Evolutionary conservation across 2,113 vertebrate species (phyloP).

Genomic region (Cavia aperea): DNA sequence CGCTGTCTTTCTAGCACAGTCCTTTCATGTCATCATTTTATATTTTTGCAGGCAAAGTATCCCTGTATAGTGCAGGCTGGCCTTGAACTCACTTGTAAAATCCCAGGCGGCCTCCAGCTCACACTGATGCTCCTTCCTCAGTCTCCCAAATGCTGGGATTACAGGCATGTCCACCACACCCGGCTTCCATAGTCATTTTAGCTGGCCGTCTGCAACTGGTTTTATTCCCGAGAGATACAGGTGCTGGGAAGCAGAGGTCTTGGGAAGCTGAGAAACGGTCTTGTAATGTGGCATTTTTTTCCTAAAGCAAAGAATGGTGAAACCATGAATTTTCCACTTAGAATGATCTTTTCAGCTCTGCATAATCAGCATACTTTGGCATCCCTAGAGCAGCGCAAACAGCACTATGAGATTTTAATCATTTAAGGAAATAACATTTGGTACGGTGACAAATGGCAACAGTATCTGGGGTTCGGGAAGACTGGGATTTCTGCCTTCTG

Average conservation of each 20-base stretch:
- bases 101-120: too few species aligned
- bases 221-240: not conserved
- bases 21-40: too few species aligned
- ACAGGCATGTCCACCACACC: too few species aligned
- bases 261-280: not conserved
- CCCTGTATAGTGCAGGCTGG: too few species aligned
- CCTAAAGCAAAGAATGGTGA: not conserved
- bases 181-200: not conserved
- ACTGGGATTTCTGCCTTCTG: not conserved
- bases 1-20: too few species aligned
- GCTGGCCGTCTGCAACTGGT: not conserved
- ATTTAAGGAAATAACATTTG: slow-evolving; percentile 7
- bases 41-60: too few species aligned
- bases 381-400: not conserved
- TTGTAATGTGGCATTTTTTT: not conserved
- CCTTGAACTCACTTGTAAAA: too few species aligned
- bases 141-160: too few species aligned
- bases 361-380: slow-evolving; percentile 1
- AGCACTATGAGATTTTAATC: slow-evolving; percentile 29
- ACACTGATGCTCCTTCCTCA: too few species aligned
- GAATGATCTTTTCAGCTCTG: not conserved
- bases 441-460: not conserved
- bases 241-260: not conserved
- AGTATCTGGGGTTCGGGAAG: not conserved
- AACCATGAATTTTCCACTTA: not conserved